A percentile compares a stretch with the other conserved stretches of the same genome.
Conservation (phyloP, 92 coral and sea anemone genomes). For the Paragorgia papillata region DNA sequence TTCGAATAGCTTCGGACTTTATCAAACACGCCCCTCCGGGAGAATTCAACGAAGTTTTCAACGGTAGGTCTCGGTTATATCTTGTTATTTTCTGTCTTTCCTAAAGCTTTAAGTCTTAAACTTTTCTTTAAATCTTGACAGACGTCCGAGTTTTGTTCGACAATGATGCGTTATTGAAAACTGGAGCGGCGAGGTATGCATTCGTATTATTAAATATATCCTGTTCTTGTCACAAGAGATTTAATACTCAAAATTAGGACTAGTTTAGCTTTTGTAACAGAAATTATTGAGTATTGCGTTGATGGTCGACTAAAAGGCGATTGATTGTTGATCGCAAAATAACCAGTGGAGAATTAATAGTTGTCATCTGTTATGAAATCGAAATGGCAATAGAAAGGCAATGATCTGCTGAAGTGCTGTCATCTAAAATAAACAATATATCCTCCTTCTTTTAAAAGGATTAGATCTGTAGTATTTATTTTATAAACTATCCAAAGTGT, state of each 20-base stretch:
- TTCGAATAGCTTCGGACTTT: slow-evolving; percentile 97
- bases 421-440: too few relatives aligned
- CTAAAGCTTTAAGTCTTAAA: background rate
- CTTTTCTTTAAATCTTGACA: slow-evolving; percentile 36
- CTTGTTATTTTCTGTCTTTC: background rate
- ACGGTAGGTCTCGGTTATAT: slow-evolving; percentile 67
- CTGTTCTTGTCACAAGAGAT: background rate
- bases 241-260: too few relatives aligned
- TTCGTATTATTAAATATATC: background rate
- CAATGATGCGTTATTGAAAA: slow-evolving; percentile 85
- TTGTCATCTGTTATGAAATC: too few relatives aligned
- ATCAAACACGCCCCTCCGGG: slow-evolving; percentile 99
- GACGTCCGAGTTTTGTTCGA: slow-evolving; percentile 92
- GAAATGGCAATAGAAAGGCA: too few relatives aligned
- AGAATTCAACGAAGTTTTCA: slow-evolving; percentile 99
- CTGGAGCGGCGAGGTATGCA: slow-evolving; percentile 83
- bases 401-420: too few relatives aligned
- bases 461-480: too few relatives aligned
- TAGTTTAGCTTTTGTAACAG: background rate
- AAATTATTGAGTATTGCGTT: background rate
- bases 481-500: too few relatives aligned
- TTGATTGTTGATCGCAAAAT: too few relatives aligned
- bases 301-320: background rate
- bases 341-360: too few relatives aligned
- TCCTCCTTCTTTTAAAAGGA: too few relatives aligned